Base-by-base conservation (phyloP, 2,113 vertebrate species). In the Paracanthobrama guichenoti region DNA sequence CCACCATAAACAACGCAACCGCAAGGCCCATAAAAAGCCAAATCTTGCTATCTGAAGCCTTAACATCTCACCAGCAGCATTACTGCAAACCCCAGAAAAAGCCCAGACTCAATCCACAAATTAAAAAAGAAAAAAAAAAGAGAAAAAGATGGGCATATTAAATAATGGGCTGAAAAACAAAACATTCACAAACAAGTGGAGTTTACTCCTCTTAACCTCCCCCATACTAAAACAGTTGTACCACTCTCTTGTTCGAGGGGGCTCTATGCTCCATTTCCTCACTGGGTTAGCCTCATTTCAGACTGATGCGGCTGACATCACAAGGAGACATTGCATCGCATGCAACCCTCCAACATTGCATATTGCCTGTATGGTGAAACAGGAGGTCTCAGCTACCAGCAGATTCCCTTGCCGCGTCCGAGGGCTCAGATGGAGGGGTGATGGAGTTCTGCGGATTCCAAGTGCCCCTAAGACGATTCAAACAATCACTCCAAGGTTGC, bases 71-170 rank as follows among this genome's bases (percentile, higher is more conserved):
- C 67, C 67, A 76, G 79, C 62, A 71, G 59, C 87, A 67, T 90
- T 75, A 28, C 35, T 67, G 64, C 35, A 88, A 91, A 92, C 90
- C 93, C 92, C 92, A 93, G 92, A 88, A 92, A 93, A 94, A 94
- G 87, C 91, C 92, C 92, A 88, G 92, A 94, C 90, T 90, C 90
- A 85, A 90, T 91, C 88, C 90, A 90, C 88, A 88, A 88, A 66
- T 80, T 75, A 89, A 89, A 91, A 77, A 82, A 80, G 26, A 69
- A 60, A 85, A 69, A 39, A 13, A 44, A 62, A 53, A 6, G 46
- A 48, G 59, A 60, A 14, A 50, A 31, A 75, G 20, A 71, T 26
- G 81, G 86, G 90, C 87, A 88, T 87, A 90, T 92, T 91, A 94
- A 92, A 92, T 90, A 93, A 93, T 85, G 89, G 87, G 85, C 71